Evolutionary conservation across 2,888 invertebrate species (phyloP).

Genomic region (Lasius fuliginosus): DNA sequence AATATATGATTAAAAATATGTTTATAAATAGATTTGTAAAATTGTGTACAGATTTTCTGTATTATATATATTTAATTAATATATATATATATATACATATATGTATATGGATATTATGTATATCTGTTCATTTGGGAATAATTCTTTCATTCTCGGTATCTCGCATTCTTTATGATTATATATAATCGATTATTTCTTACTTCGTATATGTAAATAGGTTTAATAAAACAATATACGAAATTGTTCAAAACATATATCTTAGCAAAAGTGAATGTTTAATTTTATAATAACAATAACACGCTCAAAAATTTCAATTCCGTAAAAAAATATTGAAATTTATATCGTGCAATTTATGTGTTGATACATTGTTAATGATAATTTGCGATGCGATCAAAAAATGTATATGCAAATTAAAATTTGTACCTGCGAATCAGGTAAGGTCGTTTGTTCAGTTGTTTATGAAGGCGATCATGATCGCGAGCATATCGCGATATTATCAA

Average conservation of each 20-base stretch:
- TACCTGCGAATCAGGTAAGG: background rate
- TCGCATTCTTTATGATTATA: conserved; percentile 7
- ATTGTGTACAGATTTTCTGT: conserved; percentile 36
- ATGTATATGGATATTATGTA: background rate
- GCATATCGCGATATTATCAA: conserved; percentile 17
- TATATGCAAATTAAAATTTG: conserved; percentile 24
- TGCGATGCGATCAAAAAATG: background rate
- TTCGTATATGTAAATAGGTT: conserved; percentile 14
- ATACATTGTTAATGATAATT: conserved; percentile 31
- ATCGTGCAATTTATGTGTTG: conserved; percentile 1
- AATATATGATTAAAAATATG: conserved; percentile 6
- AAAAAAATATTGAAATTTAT: conserved; percentile 4
- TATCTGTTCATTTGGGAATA: background rate
- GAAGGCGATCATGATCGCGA: background rate
- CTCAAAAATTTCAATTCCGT: conserved; percentile 23
- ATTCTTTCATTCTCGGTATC: conserved; percentile 2
- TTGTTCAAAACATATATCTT: background rate
- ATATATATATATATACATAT: background rate
- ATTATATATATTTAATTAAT: conserved; percentile 31
- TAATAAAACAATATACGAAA: background rate
- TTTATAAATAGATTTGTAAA: conserved; percentile 43
- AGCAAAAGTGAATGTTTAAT: conserved; percentile 19
- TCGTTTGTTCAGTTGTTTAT: background rate
- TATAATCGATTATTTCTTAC: conserved; percentile 20
- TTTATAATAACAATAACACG: conserved; percentile 24